Evolutionary conservation across 2,888 invertebrate genomes (phyloP), one percentile per base, ranked within the genome.

Genomic region (Acanthoscelides obtectus): DNA sequence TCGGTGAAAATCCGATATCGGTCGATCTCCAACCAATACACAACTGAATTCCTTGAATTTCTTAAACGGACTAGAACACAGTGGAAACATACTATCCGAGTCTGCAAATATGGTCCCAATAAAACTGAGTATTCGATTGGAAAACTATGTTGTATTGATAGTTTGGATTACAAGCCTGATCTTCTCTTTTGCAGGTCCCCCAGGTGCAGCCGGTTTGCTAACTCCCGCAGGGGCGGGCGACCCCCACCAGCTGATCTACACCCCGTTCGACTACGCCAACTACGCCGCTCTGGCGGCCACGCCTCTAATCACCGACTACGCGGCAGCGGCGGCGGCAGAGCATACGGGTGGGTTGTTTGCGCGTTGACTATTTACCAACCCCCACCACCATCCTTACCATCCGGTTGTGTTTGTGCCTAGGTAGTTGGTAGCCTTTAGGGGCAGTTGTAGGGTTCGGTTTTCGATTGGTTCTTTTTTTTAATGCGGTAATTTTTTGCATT

Each of bases 281-380:
- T 96, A 96, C 87, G 94, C 96, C 74, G 88, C 95, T 81, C 90
- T 91, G 89, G 74, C 91, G 72, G 91, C 91, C 81, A 94, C 94
- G 81, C 95, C 94, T 77, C 89, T 94, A 80, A 91, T 94, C 85
- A 91, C 94, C 78, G 90, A 94, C 86, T 94, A 95, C 89, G 92
- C 93, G 80, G 88, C 90, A 79, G 93, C 95, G 89, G 92, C 93
- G 80, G 88, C 90, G 79, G 93, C 95, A 84, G 96, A 96, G 89
- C 95, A 96, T 91, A 93, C 95, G 91, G 96, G 96, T 96, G 96
- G 95, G 96, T 93, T 93, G 87, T 93, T 93, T 90, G 92, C 92
- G 88, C 92, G 92, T 89, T 93, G 90, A 92, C 81, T 45, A 45
- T 45, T 12, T 45, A 45, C 45, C 45, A 12, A 45, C 45, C 45